Conservation (phyloP, 2,113 vertebrate species). For the Rhynchomys soricoides region DNA sequence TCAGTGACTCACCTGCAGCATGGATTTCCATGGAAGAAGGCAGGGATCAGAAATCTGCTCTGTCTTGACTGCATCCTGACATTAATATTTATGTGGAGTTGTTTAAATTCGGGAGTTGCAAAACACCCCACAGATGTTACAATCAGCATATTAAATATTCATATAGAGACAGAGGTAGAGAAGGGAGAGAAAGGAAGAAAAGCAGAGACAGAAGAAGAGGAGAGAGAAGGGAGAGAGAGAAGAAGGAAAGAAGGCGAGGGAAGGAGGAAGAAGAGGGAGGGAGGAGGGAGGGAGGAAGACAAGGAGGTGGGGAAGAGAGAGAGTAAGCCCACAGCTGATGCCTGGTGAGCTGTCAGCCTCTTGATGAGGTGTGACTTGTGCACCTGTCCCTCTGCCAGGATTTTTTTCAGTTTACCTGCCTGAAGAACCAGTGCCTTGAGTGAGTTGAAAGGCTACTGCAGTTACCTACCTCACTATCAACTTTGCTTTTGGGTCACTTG, state of each 20-base stretch:
- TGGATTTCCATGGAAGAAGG: not conserved
- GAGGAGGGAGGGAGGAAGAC: not conserved
- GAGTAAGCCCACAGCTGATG: not conserved
- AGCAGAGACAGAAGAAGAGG: not conserved
- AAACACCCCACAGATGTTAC: constrained; percentile 50
- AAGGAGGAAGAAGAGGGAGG: rapidly evolving
- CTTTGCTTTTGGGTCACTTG: not conserved
- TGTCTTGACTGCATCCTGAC: constrained; percentile 26
- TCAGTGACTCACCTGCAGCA: constrained; percentile 10
- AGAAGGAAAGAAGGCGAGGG: rapidly evolving
- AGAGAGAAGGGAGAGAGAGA: too few species aligned
- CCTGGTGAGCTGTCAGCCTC: not conserved
- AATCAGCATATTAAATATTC: constrained; percentile 51
- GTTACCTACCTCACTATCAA: not conserved
- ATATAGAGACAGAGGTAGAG: not conserved
- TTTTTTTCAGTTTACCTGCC: not conserved
- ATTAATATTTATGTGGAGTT: constrained; percentile 74
- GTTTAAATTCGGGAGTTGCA: constrained; percentile 54
- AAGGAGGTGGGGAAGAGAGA: not conserved
- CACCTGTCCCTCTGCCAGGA: not conserved
- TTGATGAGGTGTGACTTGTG: not conserved
- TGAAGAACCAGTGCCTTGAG: not conserved
- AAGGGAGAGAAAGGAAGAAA: not conserved
- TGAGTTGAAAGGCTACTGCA: not conserved
- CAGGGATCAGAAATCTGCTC: constrained; percentile 46